Evolutionary conservation across 2,888 invertebrate genomes (phyloP).

Genomic region (Gari tellinella): DNA sequence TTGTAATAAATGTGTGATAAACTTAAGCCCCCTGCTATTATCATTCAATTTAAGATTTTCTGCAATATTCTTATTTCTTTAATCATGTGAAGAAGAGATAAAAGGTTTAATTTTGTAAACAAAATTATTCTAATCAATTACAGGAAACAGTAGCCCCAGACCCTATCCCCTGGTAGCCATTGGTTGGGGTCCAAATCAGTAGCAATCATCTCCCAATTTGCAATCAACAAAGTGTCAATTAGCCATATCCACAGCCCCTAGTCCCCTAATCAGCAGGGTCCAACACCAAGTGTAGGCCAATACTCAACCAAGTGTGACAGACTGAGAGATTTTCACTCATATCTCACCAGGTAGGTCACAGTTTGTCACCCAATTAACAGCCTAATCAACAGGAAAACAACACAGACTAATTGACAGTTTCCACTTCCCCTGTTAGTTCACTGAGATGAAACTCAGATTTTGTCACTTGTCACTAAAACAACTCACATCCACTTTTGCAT

Average conservation of each 20-base stretch:
- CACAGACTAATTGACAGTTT: conserved; percentile 27
- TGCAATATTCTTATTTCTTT: too few relatives aligned
- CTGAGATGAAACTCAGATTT: conserved; percentile 35
- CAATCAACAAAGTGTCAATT: conserved; percentile 23
- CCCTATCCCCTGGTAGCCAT: too few relatives aligned
- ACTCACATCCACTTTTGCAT: too few relatives aligned
- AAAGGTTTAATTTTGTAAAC: too few relatives aligned
- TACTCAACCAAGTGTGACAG: conserved; percentile 30
- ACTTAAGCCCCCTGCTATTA: too few relatives aligned
- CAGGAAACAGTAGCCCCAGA: too few relatives aligned
- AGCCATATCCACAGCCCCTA: conserved; percentile 1
- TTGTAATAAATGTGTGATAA: too few relatives aligned
- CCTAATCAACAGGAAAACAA: too few relatives aligned
- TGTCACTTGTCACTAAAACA: conserved; percentile 38
- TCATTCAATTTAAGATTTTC: too few relatives aligned
- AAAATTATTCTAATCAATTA: too few relatives aligned
- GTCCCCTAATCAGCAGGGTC: background rate
- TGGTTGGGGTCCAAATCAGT: background rate
- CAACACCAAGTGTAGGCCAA: background rate
- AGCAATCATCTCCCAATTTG: conserved; percentile 7
- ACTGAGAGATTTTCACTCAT: conserved; percentile 27
- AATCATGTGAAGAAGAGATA: too few relatives aligned
- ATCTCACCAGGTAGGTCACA: conserved; percentile 21
- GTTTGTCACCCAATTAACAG: too few relatives aligned
- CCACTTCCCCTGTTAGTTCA: conserved; percentile 2